Conservation (phyloP, 2,888 invertebrate genomes). For the Drosophila stalkeri region DNA sequence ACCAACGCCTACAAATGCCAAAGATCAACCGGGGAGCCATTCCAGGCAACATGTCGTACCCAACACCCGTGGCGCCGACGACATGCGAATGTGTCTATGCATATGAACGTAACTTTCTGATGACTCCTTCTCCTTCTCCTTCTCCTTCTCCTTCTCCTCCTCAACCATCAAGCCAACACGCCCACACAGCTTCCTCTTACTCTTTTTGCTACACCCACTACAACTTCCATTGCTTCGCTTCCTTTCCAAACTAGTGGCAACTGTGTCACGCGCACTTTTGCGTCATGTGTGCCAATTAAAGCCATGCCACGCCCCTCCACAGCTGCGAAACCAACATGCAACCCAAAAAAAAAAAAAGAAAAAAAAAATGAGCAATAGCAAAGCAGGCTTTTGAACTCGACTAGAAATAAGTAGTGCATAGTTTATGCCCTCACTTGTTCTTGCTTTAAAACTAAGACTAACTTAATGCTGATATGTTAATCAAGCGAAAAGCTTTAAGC, state of each 20-base stretch:
- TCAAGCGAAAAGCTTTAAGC: background rate
- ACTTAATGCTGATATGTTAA: background rate
- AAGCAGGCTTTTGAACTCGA: background rate
- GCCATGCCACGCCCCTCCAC: constrained; percentile 49
- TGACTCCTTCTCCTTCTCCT: background rate
- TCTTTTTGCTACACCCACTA: background rate
- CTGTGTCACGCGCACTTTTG: constrained; percentile 70
- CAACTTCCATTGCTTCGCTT: background rate
- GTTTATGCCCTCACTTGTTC: constrained; percentile 5
- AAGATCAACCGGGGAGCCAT: constrained; percentile 79
- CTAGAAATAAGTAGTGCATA: constrained; percentile 10
- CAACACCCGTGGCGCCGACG: constrained; percentile 26
- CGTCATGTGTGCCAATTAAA: constrained; percentile 80
- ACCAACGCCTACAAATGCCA: constrained; percentile 65
- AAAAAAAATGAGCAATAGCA: constrained; percentile 7
- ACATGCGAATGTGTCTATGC: constrained; percentile 66
- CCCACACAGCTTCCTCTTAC: background rate
- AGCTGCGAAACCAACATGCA: constrained; percentile 12
- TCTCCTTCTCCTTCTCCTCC: too few species aligned
- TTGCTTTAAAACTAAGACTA: background rate
- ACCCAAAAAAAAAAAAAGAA: constrained; percentile 26
- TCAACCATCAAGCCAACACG: too few species aligned
- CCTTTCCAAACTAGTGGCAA: constrained; percentile 50
- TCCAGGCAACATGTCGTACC: constrained; percentile 28
- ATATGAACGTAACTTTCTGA: constrained; percentile 63